These are phyloP conservation scores for Paedocypris micromegethes DNA, from an alignment of 2,797 vertebrate species.

Conservation along the genomic window DNA sequence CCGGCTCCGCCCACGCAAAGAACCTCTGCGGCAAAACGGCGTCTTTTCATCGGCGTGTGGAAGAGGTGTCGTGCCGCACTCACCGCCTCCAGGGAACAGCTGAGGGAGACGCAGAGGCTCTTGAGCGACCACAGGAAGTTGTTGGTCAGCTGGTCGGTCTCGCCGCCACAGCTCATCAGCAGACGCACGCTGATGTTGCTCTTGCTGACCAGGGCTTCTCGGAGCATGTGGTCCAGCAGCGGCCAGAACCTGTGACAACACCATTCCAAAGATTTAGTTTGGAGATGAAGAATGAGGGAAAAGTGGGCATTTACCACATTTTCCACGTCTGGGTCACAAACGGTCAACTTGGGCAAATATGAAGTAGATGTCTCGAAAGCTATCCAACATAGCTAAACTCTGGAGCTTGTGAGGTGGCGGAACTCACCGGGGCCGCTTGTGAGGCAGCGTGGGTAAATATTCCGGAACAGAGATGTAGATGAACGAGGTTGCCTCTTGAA, in stretches of 20 bases:
- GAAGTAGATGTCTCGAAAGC: too few relatives aligned
- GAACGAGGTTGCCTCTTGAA: conserved; percentile 80
- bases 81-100: conserved; percentile 91
- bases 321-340: too few relatives aligned
- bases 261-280: neutral
- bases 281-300: neutral
- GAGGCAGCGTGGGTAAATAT: conserved; percentile 82
- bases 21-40: conserved; percentile 73
- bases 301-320: too few relatives aligned
- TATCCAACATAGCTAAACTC: too few relatives aligned
- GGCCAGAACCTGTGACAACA: conserved; percentile 83
- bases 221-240: conserved; percentile 82
- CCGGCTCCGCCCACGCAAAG: conserved; percentile 79
- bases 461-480: conserved; percentile 89
- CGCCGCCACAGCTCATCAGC: conserved; percentile 88
- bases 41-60: too few relatives aligned
- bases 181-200: conserved; percentile 78
- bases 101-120: conserved; percentile 83
- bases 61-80: conserved; percentile 52
- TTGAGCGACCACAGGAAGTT: conserved; percentile 92
- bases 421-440: conserved; percentile 72
- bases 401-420: neutral
- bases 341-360: too few relatives aligned
- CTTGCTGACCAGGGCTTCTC: conserved; percentile 85
- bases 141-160: conserved; percentile 85